Conservation (phyloP, 2,888 invertebrate species). For the Eumacrocentrus americanus region DNA sequence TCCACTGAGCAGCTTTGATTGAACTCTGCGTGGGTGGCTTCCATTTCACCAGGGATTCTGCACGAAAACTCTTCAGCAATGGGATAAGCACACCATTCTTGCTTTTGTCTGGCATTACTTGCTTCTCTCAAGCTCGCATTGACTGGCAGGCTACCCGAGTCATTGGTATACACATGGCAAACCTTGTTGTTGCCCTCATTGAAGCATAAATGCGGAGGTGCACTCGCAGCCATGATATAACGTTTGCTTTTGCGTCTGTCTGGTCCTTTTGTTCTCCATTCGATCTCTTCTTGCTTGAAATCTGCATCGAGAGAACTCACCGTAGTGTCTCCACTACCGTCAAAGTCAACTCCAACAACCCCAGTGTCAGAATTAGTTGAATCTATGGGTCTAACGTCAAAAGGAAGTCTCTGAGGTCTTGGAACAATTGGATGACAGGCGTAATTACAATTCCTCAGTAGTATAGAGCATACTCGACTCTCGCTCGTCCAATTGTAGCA, state of each 20-base stretch:
- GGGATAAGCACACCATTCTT: slow-evolving; percentile 74
- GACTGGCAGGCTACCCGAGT: slow-evolving; percentile 64
- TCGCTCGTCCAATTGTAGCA: slow-evolving; percentile 49
- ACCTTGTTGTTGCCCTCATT: slow-evolving; percentile 52
- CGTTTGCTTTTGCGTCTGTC: slow-evolving; percentile 40
- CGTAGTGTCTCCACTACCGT: slow-evolving; percentile 53
- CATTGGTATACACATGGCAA: slow-evolving; percentile 70
- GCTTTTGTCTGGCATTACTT: slow-evolving; percentile 59
- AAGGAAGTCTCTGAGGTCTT: slow-evolving; percentile 14
- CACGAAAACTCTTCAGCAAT: slow-evolving; percentile 64
- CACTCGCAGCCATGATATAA: slow-evolving; percentile 43
- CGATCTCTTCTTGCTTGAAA: slow-evolving; percentile 28
- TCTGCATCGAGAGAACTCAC: slow-evolving; percentile 47
- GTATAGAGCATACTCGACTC: slow-evolving; percentile 69
- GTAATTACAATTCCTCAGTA: slow-evolving; percentile 74
- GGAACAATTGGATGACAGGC: slow-evolving; percentile 64
- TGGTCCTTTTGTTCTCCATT: slow-evolving; percentile 33
- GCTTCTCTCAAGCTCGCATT: slow-evolving; percentile 65
- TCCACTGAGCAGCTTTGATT: slow-evolving; percentile 69
- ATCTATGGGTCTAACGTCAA: slow-evolving; percentile 12
- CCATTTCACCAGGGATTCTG: slow-evolving; percentile 66
- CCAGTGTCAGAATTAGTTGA: slow-evolving; percentile 13
- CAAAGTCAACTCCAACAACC: slow-evolving; percentile 36
- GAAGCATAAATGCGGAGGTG: slow-evolving; percentile 69
- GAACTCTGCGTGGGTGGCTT: slow-evolving; percentile 53